Percentiles rank a stretch among this genome's conserved stretches.
Evolutionary conservation across 2,113 vertebrate species (phyloP).

Genomic region (Sander vitreus): DNA sequence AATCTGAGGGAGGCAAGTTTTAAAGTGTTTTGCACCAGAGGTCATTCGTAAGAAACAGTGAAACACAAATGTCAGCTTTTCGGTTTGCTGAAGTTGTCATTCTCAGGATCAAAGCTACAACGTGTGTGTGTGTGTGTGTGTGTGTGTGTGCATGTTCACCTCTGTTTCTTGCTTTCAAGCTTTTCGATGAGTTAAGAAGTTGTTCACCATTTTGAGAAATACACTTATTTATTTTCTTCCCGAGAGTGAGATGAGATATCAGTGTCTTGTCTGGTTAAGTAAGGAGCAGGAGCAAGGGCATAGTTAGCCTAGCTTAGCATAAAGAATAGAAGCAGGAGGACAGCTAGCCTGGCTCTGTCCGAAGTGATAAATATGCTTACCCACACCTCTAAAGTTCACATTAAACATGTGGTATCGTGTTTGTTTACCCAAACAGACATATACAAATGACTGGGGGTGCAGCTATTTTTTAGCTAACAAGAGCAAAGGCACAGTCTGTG

Average conservation of each 20-base stretch:
- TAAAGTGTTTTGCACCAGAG: constrained; percentile 29
- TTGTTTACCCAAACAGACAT: no score
- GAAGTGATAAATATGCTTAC: not conserved
- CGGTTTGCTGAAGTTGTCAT: constrained; percentile 45
- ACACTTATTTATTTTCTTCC: not conserved
- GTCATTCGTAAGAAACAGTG: constrained; percentile 36
- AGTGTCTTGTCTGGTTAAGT: not conserved
- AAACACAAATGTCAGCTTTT: constrained; percentile 36
- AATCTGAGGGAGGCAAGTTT: constrained; percentile 45
- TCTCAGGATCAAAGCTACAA: constrained; percentile 24
- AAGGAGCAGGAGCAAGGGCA: not conserved
- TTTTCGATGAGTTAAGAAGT: not conserved
- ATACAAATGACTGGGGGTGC: no score
- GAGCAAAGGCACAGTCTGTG: no score
- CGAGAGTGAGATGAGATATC: not conserved
- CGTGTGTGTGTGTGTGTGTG: not conserved
- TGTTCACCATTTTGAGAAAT: not conserved
- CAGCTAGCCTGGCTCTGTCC: not conserved
- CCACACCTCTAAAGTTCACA: not conserved
- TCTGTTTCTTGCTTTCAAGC: not conserved
- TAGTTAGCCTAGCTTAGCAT: not conserved
- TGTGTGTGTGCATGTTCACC: not conserved
- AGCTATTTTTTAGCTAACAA: no score
- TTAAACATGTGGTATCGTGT: no score
- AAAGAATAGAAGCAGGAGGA: not conserved